Evolutionary conservation across 2,888 invertebrate genomes (phyloP).

Genomic region (Tenthredo distinguenda): DNA sequence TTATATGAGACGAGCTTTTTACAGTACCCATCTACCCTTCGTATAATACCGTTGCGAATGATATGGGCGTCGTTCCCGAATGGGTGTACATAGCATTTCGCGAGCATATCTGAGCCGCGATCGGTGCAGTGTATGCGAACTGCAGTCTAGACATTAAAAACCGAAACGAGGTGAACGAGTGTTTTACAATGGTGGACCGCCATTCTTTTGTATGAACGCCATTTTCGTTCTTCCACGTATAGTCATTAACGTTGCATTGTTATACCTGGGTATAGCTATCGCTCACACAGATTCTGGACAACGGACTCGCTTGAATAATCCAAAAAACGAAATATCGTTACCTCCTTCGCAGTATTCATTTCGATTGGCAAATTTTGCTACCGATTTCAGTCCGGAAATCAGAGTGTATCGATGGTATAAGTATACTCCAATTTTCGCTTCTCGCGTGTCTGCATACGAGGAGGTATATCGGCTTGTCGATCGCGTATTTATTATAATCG

Average conservation of each 20-base stretch:
- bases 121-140: neutral
- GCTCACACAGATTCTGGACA: neutral
- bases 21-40: neutral
- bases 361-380: neutral
- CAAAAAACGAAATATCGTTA: neutral
- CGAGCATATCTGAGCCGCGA: neutral
- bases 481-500: neutral
- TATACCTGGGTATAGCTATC: neutral
- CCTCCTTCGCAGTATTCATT: neutral
- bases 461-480: neutral
- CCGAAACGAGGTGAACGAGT: neutral
- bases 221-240: conserved; percentile 22
- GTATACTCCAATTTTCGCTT: neutral
- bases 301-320: neutral
- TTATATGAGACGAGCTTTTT: neutral
- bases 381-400: neutral
- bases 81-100: neutral
- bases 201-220: conserved; percentile 17
- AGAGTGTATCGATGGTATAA: neutral
- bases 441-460: neutral
- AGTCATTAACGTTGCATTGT: neutral
- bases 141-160: neutral
- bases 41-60: neutral
- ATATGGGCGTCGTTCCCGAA: neutral
- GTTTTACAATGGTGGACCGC: neutral